phyloP scores from a whole-genome alignment of 2,888 invertebrate species.

The Trachelus iudaicus region DNA sequence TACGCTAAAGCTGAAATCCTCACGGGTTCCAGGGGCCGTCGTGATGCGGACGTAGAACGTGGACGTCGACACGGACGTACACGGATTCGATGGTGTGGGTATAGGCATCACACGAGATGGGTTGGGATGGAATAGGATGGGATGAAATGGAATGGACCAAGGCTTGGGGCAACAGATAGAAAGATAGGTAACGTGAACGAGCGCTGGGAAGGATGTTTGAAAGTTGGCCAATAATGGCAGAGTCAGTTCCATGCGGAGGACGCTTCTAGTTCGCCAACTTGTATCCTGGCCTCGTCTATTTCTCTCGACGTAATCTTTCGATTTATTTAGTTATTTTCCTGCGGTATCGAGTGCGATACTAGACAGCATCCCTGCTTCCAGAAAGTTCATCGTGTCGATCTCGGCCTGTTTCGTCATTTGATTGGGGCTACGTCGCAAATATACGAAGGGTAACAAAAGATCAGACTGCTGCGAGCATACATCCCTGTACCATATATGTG shows the following conservation, averaged over 20 bases:
- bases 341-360: slow-evolving; percentile 13
- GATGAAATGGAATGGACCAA: slow-evolving; percentile 17
- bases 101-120: neutral
- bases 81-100: slow-evolving; percentile 15
- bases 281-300: slow-evolving; percentile 10
- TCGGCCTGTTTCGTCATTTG: neutral
- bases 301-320: slow-evolving; percentile 32
- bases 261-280: slow-evolving; percentile 3
- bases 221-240: slow-evolving; percentile 57
- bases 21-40: neutral
- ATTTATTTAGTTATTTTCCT: slow-evolving; percentile 43
- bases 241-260: slow-evolving; percentile 45
- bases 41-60: neutral
- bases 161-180: slow-evolving; percentile 25
- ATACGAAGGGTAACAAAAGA: neutral
- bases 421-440: neutral
- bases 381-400: neutral
- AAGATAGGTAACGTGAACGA: slow-evolving; percentile 31
- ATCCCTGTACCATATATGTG: neutral
- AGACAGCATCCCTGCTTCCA: neutral
- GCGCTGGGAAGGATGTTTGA: slow-evolving; percentile 43
- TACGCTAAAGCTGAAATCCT: neutral
- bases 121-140: neutral
- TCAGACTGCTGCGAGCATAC: neutral
- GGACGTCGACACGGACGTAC: slow-evolving; percentile 1